phyloP scores from a whole-genome alignment of 2,113 vertebrate species.

The Naja naja region DNA sequence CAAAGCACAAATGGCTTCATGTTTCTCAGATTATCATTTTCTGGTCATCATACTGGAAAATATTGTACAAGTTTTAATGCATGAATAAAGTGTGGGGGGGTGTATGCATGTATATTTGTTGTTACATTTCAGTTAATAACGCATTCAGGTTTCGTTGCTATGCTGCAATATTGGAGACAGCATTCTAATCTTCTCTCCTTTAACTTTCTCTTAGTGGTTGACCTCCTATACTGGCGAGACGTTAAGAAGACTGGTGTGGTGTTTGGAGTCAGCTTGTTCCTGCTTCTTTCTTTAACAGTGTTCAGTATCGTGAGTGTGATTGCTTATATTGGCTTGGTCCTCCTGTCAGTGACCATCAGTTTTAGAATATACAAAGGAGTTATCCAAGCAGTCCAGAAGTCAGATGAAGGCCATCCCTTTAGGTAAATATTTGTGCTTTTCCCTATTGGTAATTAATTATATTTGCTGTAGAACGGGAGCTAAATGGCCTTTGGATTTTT shows the following conservation, averaged over 20 bases:
- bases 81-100: background rate
- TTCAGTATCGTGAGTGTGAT: conserved; percentile 96
- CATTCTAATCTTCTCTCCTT: conserved; percentile 56
- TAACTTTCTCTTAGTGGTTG: conserved; percentile 80
- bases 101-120: background rate
- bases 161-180: conserved; percentile 2
- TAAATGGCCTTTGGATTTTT: background rate
- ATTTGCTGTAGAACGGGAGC: background rate
- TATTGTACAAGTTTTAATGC: background rate
- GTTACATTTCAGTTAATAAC: background rate
- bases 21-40: background rate
- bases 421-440: conserved; percentile 77
- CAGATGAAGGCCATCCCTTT: conserved; percentile 94
- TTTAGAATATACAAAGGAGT: conserved; percentile 98
- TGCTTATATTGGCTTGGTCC: conserved; percentile 89
- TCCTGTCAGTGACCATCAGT: conserved; percentile 93
- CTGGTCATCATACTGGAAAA: background rate
- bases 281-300: conserved; percentile 89
- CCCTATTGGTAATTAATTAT: background rate
- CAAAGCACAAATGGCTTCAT: background rate
- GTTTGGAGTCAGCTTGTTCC: conserved; percentile 89
- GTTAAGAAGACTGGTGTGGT: conserved; percentile 93
- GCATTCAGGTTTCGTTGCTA: background rate
- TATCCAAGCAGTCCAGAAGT: conserved; percentile 97
- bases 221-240: conserved; percentile 97